A percentile compares a stretch with the other conserved stretches of the same genome.
These are phyloP conservation scores for Ceraclea dissimilis DNA, from an alignment of 2,888 invertebrate species.

Conservation along the genomic window DNA sequence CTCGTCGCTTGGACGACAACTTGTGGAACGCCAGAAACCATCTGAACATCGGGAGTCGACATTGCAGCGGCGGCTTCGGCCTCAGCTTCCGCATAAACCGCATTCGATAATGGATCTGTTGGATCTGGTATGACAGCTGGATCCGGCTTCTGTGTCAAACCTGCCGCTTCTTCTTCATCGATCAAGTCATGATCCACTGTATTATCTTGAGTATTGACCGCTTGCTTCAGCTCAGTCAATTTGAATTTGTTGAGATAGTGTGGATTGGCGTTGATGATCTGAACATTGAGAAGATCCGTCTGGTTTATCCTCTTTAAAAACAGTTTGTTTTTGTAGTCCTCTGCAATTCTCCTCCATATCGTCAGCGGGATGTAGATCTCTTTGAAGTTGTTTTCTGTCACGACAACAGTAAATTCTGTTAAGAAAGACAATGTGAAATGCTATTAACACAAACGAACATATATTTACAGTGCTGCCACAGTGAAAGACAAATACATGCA, in stretches of 20 bases:
- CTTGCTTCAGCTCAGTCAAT: not conserved
- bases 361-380: slow-evolving; percentile 22
- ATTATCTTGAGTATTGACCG: not conserved
- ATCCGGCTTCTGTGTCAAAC: slow-evolving; percentile 17
- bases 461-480: not conserved
- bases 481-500: too few relatives aligned
- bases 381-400: slow-evolving; percentile 19
- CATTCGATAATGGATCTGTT: slow-evolving; percentile 29
- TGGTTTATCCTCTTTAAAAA: not conserved
- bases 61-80: slow-evolving; percentile 4
- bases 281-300: not conserved
- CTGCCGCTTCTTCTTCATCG: slow-evolving; percentile 1
- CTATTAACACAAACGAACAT: not conserved
- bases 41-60: slow-evolving; percentile 3
- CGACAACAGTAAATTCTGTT: slow-evolving; percentile 22
- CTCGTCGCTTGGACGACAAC: slow-evolving; percentile 44
- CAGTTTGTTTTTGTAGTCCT: not conserved
- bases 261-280: not conserved
- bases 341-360: slow-evolving; percentile 20
- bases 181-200: slow-evolving; percentile 2
- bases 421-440: slow-evolving; percentile 6
- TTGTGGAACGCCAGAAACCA: slow-evolving; percentile 7
- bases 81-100: slow-evolving; percentile 29
- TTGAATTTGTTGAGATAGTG: not conserved
- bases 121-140: slow-evolving; percentile 27